Evolutionary conservation across 23 tunicate genomes (phyloP).

Genomic region (Styela clava): DNA sequence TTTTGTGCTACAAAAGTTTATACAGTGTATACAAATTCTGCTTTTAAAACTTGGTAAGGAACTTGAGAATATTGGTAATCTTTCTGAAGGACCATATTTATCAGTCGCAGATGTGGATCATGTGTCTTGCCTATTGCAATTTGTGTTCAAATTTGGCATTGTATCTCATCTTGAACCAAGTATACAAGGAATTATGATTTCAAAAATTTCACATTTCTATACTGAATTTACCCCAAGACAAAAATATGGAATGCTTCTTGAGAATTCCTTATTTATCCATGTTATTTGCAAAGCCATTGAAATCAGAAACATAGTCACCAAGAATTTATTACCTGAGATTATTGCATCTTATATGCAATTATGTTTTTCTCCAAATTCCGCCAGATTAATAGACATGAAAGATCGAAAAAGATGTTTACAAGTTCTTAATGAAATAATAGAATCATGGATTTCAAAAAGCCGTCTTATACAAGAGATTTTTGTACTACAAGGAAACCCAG

Average conservation of each 20-base stretch:
- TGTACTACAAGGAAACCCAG: not conserved
- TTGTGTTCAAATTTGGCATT: slow-evolving; percentile 5
- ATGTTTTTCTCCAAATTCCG: slow-evolving; percentile 23
- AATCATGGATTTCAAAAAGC: slow-evolving; percentile 1
- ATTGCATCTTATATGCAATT: slow-evolving; percentile 6
- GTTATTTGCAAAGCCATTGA: not conserved
- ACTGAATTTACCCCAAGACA: not conserved
- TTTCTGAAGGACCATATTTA: not conserved
- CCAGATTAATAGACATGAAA: not conserved
- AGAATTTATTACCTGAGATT: not conserved
- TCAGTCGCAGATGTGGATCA: not conserved
- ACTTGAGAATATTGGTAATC: not conserved
- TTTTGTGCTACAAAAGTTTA: not conserved
- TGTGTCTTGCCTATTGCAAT: not conserved
- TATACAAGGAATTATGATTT: not conserved
- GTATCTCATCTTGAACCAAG: not conserved
- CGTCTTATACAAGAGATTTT: not conserved
- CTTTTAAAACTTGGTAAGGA: not conserved
- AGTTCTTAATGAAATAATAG: not conserved
- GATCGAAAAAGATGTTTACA: slow-evolving; percentile 9
- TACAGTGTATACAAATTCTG: not conserved
- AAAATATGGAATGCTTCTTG: not conserved
- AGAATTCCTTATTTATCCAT: not conserved
- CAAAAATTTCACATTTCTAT: not conserved
- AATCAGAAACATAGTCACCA: not conserved